Evolutionary conservation across 2,888 invertebrate genomes (phyloP), one percentile per base, ranked within the genome.

Genomic region (Amiota communis): DNA sequence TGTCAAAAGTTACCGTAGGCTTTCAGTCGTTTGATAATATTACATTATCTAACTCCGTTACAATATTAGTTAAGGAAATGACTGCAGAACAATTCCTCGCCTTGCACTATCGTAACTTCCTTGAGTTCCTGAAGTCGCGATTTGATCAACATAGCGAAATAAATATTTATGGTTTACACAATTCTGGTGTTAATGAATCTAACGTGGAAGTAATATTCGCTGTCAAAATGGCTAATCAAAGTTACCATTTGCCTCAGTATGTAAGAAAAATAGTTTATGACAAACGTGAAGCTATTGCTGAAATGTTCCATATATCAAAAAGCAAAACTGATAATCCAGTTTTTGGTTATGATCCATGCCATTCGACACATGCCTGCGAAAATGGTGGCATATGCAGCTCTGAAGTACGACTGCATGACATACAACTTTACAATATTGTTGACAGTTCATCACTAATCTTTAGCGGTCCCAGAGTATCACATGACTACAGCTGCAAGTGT

Each of bases 1-100:
- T 93, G n/a, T 98, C 97, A 1, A 94, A 95, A 9, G 94, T 97
- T 3, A 94, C 94, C 8, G 93, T 98, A 0, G 94, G 96, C 86
- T 96, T 97, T 85, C 91, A 94, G 70, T 91, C 92, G 3, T 96
- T 97, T 87, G 93, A 94, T 79, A 97, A 97, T 86, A 89, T 90
- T 13, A 97, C 97, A 0, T 92, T 98, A 6, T 94, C 95, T 72
- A 95, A 97, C 88, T 96, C 96, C 11, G 91, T 97, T 0, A 95
- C 96, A 0, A 88, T 97, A 15, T 92, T 94, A 81, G 91, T 97
- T 59, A 91, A 92, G 3, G 95, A 96, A 83, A 92, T 94, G 86
- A 93, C 93, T 0, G 93, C 96, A 0, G 91, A 93, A 23, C 91
- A 93, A 73, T 97, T 98, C 87, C 90, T 98, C n/a, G 91, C 92